Evolutionary conservation across 1,140 invertebrate genomes (phyloP).

Genomic region (Asbolus verrucosus): DNA sequence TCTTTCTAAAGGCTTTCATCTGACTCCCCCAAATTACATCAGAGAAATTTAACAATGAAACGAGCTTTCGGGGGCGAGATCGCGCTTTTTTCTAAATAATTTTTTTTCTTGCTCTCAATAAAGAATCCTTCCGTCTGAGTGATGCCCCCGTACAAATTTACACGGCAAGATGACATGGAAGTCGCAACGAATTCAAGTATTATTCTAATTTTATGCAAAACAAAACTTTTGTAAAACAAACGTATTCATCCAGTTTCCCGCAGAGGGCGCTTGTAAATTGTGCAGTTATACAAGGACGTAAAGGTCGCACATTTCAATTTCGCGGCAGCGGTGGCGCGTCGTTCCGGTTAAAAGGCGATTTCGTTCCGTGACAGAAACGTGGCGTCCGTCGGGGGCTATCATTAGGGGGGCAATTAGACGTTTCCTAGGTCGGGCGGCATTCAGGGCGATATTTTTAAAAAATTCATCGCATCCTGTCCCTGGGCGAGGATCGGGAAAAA

Average conservation of each 20-base stretch:
- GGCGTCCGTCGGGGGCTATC: too few relatives aligned
- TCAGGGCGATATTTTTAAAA: slow-evolving; percentile 29
- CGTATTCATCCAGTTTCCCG: slow-evolving; percentile 33
- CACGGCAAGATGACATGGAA: not conserved
- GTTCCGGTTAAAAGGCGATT: not conserved
- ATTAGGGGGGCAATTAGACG: too few relatives aligned
- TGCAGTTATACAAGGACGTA: slow-evolving; percentile 16
- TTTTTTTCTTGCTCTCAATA: too few relatives aligned
- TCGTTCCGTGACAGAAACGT: not conserved
- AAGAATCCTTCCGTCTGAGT: slow-evolving; percentile 4
- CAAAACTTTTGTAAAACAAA: slow-evolving; percentile 37
- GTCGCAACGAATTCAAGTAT: slow-evolving; percentile 8
- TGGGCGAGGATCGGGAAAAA: not conserved
- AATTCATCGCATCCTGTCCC: not conserved
- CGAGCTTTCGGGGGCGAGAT: too few relatives aligned
- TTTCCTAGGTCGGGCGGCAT: too few relatives aligned
- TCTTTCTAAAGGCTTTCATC: too few relatives aligned
- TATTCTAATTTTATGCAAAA: slow-evolving; percentile 35
- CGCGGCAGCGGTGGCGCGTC: not conserved
- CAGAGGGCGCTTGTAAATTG: slow-evolving; percentile 32
- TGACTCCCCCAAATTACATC: too few relatives aligned
- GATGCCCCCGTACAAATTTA: not conserved
- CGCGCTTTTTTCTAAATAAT: too few relatives aligned
- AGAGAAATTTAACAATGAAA: too few relatives aligned
- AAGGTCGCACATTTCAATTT: slow-evolving; percentile 11